These are phyloP conservation scores for Manis javanica DNA, from an alignment of 2,797 vertebrate genomes.

Conservation along the genomic window DNA sequence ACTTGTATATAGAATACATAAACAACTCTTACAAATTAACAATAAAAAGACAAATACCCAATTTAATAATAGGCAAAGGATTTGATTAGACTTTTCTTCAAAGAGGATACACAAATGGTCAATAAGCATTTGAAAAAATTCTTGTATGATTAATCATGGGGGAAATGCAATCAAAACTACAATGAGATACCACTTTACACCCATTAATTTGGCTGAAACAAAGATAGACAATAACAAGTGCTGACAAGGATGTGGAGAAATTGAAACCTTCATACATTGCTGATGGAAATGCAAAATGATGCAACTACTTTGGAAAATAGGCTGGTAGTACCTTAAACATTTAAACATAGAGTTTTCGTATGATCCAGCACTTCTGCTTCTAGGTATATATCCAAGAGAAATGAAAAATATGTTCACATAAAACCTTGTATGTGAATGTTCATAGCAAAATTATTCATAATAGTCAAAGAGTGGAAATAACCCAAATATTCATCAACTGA, in stretches of 20 bases:
- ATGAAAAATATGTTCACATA: not conserved
- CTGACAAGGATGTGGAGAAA: not conserved
- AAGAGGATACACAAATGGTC: not conserved
- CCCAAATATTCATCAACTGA: not conserved
- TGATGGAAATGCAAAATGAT: not conserved
- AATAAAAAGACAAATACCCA: not conserved
- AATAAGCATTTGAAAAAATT: not conserved
- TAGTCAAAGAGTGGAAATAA: not conserved
- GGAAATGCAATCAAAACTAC: conserved; percentile 14
- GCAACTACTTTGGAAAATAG: not conserved
- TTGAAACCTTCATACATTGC: not conserved
- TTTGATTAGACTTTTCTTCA: not conserved
- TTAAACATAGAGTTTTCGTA: not conserved
- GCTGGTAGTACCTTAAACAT: not conserved
- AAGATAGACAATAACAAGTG: not conserved
- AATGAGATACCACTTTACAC: not conserved
- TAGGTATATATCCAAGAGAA: not conserved
- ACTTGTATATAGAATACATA: not conserved
- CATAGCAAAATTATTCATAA: not conserved
- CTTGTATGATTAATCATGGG: not conserved
- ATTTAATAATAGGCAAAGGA: conserved; percentile 21
- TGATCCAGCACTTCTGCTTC: not conserved
- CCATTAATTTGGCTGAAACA: not conserved
- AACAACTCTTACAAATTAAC: not conserved
- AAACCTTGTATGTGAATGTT: not conserved